Conservation (phyloP, 2,797 vertebrate genomes). For the Aulostomus chinensis region DNA sequence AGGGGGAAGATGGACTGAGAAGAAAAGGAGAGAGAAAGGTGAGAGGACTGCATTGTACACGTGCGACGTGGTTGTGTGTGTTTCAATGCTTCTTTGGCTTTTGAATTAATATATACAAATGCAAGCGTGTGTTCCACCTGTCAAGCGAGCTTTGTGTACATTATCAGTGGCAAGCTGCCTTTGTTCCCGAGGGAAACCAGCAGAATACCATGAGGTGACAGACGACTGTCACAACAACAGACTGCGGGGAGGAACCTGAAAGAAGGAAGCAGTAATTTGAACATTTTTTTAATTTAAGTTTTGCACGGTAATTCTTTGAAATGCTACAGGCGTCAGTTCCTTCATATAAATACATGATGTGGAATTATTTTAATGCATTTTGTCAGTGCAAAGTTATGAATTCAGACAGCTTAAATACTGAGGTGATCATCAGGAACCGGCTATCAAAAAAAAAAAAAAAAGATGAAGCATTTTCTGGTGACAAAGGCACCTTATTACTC, state of each 20-base stretch:
- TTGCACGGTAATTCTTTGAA: no score
- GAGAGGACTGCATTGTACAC: constrained; percentile 18
- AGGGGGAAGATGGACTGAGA: constrained; percentile 30
- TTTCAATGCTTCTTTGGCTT: not conserved
- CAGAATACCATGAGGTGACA: constrained; percentile 12
- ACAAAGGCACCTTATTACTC: no score
- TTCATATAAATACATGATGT: constrained; percentile 26
- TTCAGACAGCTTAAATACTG: constrained; percentile 51
- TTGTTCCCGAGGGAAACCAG: constrained; percentile 7
- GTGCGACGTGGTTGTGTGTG: constrained; percentile 1
- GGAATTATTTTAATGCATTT: constrained; percentile 39
- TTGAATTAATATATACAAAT: not conserved
- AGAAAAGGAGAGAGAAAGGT: constrained; percentile 6
- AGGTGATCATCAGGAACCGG: constrained; percentile 36
- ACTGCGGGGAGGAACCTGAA: not conserved
- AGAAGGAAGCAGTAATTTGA: no score
- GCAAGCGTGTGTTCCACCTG: not conserved
- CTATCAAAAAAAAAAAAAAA: constrained; percentile 14
- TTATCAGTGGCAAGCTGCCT: constrained; percentile 10
- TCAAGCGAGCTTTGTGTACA: not conserved
- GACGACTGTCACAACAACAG: constrained; percentile 19
- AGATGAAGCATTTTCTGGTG: no score
- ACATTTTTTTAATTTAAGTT: no score
- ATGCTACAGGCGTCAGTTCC: no score
- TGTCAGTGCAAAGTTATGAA: no score